Percentiles rank a stretch among this genome's conserved stretches.
phyloP scores from a whole-genome alignment of 2,888 invertebrate species.

The Sphinx pinastri region DNA sequence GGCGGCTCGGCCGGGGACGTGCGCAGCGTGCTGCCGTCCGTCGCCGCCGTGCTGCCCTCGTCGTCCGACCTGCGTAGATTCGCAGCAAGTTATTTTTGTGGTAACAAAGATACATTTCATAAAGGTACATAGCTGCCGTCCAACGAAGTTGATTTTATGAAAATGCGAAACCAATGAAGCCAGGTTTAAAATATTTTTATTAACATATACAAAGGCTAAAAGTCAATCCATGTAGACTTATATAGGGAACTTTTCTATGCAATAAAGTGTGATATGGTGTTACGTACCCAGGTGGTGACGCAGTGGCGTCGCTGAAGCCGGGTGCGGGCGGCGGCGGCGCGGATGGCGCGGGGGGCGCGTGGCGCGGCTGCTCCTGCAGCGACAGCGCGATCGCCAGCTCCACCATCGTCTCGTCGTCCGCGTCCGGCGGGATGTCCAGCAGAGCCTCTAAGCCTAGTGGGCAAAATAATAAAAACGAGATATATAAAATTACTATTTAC shows the following conservation, averaged over 20 bases:
- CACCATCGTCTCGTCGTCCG: conserved; percentile 98
- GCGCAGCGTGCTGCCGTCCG: conserved; percentile 95
- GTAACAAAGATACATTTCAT: background rate
- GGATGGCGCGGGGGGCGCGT: conserved; percentile 68
- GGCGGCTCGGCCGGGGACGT: conserved; percentile 76
- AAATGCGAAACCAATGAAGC: background rate
- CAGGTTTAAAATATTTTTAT: background rate
- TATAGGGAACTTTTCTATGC: background rate
- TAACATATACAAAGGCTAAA: background rate
- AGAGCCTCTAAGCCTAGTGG: conserved; percentile 88
- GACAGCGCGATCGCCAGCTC: conserved; percentile 98
- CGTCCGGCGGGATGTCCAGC: conserved; percentile 95
- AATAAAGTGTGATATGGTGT: background rate
- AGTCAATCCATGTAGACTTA: too few species aligned
- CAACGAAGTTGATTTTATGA: background rate
- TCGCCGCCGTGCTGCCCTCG: conserved; percentile 97
- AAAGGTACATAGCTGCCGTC: background rate
- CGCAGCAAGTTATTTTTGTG: background rate
- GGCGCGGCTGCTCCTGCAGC: conserved; percentile 91
- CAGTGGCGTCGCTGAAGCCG: conserved; percentile 90
- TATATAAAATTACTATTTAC: background rate
- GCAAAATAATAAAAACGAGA: background rate
- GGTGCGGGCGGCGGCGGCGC: conserved; percentile 69
- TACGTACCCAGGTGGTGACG: conserved; percentile 87
- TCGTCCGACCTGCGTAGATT: conserved; percentile 90